Percentiles rank a stretch among this genome's conserved stretches.
Conservation (phyloP, 2,888 invertebrate species). For the Chloroclysta siterata region DNA sequence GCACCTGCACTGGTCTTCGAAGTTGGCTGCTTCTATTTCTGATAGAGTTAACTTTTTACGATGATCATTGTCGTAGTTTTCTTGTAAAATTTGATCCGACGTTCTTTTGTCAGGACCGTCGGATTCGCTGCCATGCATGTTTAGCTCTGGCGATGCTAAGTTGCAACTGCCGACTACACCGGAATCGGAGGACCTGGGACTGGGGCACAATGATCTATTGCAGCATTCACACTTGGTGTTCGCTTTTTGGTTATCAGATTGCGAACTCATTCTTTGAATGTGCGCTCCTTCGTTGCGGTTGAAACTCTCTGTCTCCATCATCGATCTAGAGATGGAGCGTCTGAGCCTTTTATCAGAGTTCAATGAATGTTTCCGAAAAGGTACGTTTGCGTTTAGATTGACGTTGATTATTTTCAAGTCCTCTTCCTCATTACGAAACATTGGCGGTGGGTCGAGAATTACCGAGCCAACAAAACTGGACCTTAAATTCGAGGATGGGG, state of each 20-base stretch:
- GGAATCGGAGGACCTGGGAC: conserved; percentile 91
- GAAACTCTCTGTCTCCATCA: conserved; percentile 73
- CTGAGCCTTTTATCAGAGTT: conserved; percentile 86
- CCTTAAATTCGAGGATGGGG: conserved; percentile 69
- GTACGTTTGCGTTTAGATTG: conserved; percentile 71
- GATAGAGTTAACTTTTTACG: conserved; percentile 79
- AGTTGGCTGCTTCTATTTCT: conserved; percentile 85
- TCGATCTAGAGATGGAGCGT: conserved; percentile 74
- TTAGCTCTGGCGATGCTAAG: conserved; percentile 89
- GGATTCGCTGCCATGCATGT: conserved; percentile 74
- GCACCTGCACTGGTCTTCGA: conserved; percentile 89
- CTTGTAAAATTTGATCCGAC: conserved; percentile 61
- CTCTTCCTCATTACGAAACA: conserved; percentile 83
- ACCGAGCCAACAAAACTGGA: conserved; percentile 65
- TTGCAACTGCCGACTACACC: conserved; percentile 94
- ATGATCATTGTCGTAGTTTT: conserved; percentile 60
- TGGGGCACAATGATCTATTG: conserved; percentile 86
- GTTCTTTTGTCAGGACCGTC: conserved; percentile 67
- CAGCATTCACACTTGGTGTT: conserved; percentile 85
- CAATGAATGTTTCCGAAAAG: conserved; percentile 83
- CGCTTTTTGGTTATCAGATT: conserved; percentile 69
- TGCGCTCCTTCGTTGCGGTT: conserved; percentile 61
- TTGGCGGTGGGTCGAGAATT: conserved; percentile 84
- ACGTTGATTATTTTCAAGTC: conserved; percentile 75
- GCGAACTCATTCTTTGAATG: conserved; percentile 76